Conservation (phyloP, 1,140 invertebrate genomes). For the Sminthurides bifidus region DNA sequence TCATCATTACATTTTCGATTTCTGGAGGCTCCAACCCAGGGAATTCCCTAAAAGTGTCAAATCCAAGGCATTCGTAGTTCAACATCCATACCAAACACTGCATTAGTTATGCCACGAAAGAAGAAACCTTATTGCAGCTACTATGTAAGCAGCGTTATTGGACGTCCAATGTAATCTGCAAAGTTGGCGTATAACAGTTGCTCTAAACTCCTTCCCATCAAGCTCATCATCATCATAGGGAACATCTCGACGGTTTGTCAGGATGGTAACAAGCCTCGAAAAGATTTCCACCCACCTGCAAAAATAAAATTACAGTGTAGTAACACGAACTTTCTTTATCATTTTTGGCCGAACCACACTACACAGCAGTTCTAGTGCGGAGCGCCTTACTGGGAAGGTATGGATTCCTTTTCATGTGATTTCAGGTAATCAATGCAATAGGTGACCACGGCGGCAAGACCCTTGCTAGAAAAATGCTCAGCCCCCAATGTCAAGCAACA, state of each 20-base stretch:
- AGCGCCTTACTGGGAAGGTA: not conserved
- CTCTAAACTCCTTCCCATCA: conserved; percentile 6
- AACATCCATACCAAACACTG: not conserved
- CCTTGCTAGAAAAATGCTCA: conserved; percentile 14
- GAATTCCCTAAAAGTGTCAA: conserved; percentile 10
- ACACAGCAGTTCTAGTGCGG: not conserved
- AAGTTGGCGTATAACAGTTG: conserved; percentile 14
- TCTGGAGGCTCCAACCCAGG: conserved; percentile 6
- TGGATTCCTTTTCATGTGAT: not conserved
- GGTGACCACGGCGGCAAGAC: not conserved
- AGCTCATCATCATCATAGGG: conserved; percentile 12
- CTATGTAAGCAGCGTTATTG: conserved; percentile 13
- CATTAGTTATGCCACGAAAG: not conserved
- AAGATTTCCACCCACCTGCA: conserved; percentile 27
- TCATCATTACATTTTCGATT: conserved; percentile 4
- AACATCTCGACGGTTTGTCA: conserved; percentile 9
- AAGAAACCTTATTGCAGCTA: conserved; percentile 16
- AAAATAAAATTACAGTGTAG: not conserved
- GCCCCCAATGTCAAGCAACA: conserved; percentile 13
- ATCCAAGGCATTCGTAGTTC: not conserved
- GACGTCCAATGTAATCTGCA: conserved; percentile 13
- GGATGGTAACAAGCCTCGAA: conserved; percentile 13
- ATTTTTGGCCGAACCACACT: not conserved
- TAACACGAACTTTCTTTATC: not conserved
- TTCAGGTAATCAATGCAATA: conserved; percentile 17